Percentiles rank a stretch among this genome's conserved stretches.
phyloP scores from a whole-genome alignment of 1,140 invertebrate species.

The silkworm (Bombyx mori) region DNA sequence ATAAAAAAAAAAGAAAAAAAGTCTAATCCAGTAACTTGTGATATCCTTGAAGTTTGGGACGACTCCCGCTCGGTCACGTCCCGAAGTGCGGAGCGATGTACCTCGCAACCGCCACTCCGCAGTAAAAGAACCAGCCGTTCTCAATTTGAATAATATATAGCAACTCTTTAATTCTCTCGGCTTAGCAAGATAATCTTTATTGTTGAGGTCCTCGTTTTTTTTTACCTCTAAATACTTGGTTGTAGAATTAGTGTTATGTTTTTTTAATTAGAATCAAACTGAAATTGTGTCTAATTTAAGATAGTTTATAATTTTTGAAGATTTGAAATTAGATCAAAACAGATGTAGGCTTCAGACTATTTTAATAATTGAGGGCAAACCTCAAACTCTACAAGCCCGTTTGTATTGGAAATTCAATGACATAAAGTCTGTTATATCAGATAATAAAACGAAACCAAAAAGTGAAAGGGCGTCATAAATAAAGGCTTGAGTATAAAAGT shows the following conservation, averaged over 20 bases:
- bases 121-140: slow-evolving; percentile 45
- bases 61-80: slow-evolving; percentile 50
- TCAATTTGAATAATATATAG: slow-evolving; percentile 59
- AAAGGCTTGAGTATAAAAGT: slow-evolving; percentile 65
- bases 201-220: no score
- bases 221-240: no score
- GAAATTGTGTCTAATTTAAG: no score
- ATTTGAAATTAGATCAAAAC: no score
- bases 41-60: slow-evolving; percentile 19
- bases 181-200: no score
- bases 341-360: no score
- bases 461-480: slow-evolving; percentile 62
- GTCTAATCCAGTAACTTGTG: slow-evolving; percentile 20
- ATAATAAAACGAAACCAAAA: slow-evolving; percentile 54
- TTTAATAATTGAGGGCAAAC: no score
- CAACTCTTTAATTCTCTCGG: slow-evolving; percentile 42
- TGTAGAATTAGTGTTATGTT: no score
- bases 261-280: no score
- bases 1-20: background rate
- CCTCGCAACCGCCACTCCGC: slow-evolving; percentile 54
- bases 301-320: no score
- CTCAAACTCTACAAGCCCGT: background rate
- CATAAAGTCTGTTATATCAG: slow-evolving; percentile 27
- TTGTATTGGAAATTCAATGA: slow-evolving; percentile 27
- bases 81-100: slow-evolving; percentile 65